Evolutionary conservation across 2,113 vertebrate genomes (phyloP), one percentile per base, ranked within the genome.

Genomic region (Albula glossodonta): DNA sequence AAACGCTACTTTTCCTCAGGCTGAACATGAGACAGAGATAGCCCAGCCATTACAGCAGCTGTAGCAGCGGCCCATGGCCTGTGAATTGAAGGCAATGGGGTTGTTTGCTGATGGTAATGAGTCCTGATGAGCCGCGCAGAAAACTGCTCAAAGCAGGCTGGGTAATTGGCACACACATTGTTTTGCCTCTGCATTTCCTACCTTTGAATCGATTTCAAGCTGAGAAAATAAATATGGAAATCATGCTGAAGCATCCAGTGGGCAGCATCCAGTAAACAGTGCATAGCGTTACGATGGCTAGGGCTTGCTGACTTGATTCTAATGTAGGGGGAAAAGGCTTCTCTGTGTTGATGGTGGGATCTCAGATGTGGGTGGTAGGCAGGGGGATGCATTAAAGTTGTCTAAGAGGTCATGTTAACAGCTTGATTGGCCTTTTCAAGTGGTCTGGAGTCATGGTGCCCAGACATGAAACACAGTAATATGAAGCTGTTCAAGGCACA

Each of bases 151-250:
- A 74, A 86, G 63, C 81, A 49, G 51, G 31, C 57, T 50, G 0
- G 25, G 63, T 74, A 86, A 82, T 82, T 81, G 80, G 63, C 80
- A 82, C n/a, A 31, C 63, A 49, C 51, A 51, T 56, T 48, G 57
- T 86, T 53, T 81, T 31, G 17, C 41, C 80, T 74, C 4, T 22
- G 15, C 56, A 17, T 6, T 50, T 50, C 57, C 13, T 50, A 49
- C 60, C 78, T 48, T 22, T 22, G 57, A 86, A 86, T 74, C 25
- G 12, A 70, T 77, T 48, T 86, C 85, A 81, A 82, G 80, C 50
- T 86, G 85, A 25, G 85, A 74, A 74, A 53, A 82, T 82, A 74
- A 82, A 81, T 81, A 19, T 49, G 63, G 57, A 66, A 82, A 66
- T 31, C 50, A 74, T 41, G 49, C 48, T 51, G 63, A 9, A 60